phyloP scores from a whole-genome alignment of 2,113 vertebrate genomes.

The Callorhinus ursinus region DNA sequence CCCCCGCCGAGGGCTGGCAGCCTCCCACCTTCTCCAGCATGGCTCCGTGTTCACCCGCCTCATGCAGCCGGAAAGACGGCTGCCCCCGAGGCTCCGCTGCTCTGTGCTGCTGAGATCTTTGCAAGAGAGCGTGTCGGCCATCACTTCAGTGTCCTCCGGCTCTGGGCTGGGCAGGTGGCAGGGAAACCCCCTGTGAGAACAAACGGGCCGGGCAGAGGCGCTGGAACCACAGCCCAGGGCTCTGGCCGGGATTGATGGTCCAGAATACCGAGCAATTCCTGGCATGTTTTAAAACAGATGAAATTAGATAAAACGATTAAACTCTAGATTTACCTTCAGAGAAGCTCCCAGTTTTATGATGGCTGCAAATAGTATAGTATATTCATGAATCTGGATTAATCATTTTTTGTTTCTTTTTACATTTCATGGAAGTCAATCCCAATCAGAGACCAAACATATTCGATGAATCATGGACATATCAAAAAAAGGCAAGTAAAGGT shows the following conservation, averaged over 20 bases:
- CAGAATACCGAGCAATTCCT: background rate
- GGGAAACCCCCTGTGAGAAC: fast-evolving
- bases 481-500: background rate
- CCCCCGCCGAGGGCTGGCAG: too few species aligned
- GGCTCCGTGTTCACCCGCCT: background rate
- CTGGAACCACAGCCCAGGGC: fast-evolving
- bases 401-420: background rate
- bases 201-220: too few species aligned
- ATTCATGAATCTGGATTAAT: background rate
- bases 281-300: background rate
- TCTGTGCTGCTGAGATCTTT: background rate
- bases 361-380: background rate
- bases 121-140: background rate
- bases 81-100: background rate
- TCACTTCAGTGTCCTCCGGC: fast-evolving
- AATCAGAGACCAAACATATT: background rate
- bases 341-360: background rate
- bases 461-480: background rate
- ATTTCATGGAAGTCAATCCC: background rate
- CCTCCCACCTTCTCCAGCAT: background rate
- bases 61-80: background rate
- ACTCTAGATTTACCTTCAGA: background rate
- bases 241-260: too few species aligned
- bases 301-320: background rate
- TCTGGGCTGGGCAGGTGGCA: fast-evolving